Evolutionary conservation across 2,113 vertebrate species (phyloP).

Genomic region (Neolamprologus cancellatus): DNA sequence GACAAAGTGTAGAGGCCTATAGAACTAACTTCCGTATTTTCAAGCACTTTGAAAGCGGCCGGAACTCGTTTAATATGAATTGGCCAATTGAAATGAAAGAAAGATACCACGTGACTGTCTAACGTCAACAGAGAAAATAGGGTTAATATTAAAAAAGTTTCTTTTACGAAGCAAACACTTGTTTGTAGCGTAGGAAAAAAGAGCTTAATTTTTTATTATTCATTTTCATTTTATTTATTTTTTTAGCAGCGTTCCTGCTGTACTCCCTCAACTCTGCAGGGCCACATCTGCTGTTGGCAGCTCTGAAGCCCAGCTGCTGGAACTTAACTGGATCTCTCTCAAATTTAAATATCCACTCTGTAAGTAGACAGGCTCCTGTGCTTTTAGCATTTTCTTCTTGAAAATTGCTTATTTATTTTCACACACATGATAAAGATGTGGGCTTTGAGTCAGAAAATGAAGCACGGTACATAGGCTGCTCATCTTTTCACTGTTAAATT

Average conservation of each 20-base stretch:
- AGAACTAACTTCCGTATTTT: conserved; percentile 30
- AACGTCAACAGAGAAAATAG: neutral
- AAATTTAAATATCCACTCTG: neutral
- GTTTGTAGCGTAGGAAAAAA: neutral
- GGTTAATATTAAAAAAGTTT: neutral
- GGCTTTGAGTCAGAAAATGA: neutral
- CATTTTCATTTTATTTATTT: neutral
- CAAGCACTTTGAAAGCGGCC: neutral
- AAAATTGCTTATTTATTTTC: neutral
- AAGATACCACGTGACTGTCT: conserved; percentile 1
- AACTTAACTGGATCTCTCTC: neutral
- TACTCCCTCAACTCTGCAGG: neutral
- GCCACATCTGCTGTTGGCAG: conserved; percentile 10
- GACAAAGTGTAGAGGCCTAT: rapidly evolving
- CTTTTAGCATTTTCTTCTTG: neutral
- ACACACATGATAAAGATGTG: neutral
- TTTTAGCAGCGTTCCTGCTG: neutral
- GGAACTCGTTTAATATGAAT: conserved; percentile 63
- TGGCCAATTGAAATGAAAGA: conserved; percentile 52
- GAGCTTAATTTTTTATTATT: neutral
- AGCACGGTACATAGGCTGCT: neutral
- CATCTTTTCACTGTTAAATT: neutral
- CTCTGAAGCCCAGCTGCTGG: conserved; percentile 8
- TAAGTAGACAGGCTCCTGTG: neutral
- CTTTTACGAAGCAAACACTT: neutral